A percentile compares a stretch with the other conserved stretches of the same genome.
phyloP scores from a whole-genome alignment of 2,797 vertebrate species.

The Manis javanica region DNA sequence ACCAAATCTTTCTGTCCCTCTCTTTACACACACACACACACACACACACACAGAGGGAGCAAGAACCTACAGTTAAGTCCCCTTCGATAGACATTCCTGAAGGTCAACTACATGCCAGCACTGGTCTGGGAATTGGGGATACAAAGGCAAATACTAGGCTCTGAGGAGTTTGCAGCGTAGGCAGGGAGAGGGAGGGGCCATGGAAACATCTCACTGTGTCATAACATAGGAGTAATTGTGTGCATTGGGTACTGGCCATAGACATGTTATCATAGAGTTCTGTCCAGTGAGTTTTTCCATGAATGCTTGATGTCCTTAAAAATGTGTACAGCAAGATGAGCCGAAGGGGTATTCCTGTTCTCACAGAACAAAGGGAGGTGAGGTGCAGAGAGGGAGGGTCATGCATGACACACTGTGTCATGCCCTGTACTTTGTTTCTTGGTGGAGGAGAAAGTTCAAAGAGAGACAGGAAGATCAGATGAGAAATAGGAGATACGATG shows the following conservation, averaged over 20 bases:
- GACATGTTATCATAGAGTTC: no score
- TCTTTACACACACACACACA: no score
- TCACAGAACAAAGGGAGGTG: not conserved
- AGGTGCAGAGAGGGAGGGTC: not conserved
- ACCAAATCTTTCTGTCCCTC: not conserved
- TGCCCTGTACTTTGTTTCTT: accelerated
- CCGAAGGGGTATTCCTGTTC: not conserved
- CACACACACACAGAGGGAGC: no score
- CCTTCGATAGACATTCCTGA: not conserved
- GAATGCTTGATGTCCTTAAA: not conserved
- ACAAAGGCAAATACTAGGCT: not conserved
- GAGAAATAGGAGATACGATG: accelerated
- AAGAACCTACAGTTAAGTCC: no score
- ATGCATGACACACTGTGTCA: accelerated
- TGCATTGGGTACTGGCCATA: no score
- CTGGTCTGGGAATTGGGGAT: not conserved
- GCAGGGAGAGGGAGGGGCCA: not conserved
- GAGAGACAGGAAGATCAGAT: not conserved
- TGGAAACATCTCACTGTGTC: not conserved
- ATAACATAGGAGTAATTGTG: not conserved
- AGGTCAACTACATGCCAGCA: not conserved
- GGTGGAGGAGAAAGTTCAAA: not conserved
- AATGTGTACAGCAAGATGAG: not conserved
- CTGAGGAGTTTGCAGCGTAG: not conserved
- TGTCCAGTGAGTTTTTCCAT: not conserved